Conservation (phyloP, 23 tunicate species). For the Phallusia fumigata region DNA sequence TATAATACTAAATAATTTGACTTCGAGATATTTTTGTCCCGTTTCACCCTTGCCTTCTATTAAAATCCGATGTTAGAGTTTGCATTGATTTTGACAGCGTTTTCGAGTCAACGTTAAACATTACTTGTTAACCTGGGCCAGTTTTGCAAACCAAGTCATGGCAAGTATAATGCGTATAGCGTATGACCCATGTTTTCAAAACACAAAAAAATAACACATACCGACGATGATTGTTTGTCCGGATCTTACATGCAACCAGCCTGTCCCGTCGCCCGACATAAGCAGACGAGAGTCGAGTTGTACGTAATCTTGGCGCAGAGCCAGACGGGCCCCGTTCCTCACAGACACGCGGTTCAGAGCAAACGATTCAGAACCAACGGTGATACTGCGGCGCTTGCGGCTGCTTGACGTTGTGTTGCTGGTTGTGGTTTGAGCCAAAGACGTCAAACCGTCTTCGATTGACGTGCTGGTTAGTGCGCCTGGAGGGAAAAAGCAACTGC, state of each 20-base stretch:
- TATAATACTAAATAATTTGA: too few relatives aligned
- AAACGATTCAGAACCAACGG: background rate
- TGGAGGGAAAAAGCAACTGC: background rate
- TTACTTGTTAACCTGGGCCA: too few relatives aligned
- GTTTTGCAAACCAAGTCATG: too few relatives aligned
- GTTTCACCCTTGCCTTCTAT: too few relatives aligned
- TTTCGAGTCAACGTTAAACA: too few relatives aligned
- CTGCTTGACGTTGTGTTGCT: background rate
- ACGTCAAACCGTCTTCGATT: conserved; percentile 10
- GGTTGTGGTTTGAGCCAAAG: background rate
- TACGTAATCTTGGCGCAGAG: background rate
- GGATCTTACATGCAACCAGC: conserved; percentile 11
- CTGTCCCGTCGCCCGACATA: conserved; percentile 30
- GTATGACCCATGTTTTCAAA: too few relatives aligned
- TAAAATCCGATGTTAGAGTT: too few relatives aligned
- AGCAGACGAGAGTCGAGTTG: conserved; percentile 1
- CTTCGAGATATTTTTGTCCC: too few relatives aligned
- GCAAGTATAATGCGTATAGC: too few relatives aligned
- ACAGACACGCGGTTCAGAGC: conserved; percentile 4
- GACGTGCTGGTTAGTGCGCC: background rate
- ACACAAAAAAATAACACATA: background rate
- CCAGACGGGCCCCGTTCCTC: conserved; percentile 15
- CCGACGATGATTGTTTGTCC: conserved; percentile 27
- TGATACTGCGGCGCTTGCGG: background rate
- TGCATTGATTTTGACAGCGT: too few relatives aligned